Evolutionary conservation across 2,888 invertebrate species (phyloP), one percentile per base, ranked within the genome.

Genomic region (Lamproptera curius): DNA sequence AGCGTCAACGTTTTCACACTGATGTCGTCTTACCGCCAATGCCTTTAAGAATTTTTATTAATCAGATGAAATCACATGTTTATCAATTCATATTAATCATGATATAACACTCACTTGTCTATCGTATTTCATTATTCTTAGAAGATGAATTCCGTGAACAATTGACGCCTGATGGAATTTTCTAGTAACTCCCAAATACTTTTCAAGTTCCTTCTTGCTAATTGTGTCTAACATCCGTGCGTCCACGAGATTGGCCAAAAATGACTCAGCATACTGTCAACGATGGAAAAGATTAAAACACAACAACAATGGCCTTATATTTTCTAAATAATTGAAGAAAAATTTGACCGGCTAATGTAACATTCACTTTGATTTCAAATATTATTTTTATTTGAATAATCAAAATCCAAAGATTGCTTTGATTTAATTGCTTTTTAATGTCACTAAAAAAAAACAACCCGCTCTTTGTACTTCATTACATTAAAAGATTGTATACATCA

Each of bases 141-240:
- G 89, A 61, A 98, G 89, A 84, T 97, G 97, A 57, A 98, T 95
- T 51, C 96, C 97, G 70, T 97, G 97, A 42, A 97, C 95, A 60
- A 98, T 94, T 61, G 97, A 97, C 8, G 96, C 95, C 81, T 97
- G 97, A 85, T 97, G 97, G 79, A 97, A 97, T 80, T 97, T 97
- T 54, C 97, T 90, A 28, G 95, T 96, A 6, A 98, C 96, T 5
- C 95, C 95, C 46, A 98, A 91, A 73, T 96, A 94, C 77, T 97
- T 97, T 77, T 97, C 97, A 66, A 98, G 86, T 73, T 98, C 97
- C 71, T 97, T 97, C 80, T 97, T 96, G 65, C 96, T 96, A 61
- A 98, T 90, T 51, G 96, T 95, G 70, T 97, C 97, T 71, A 98
- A 84, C 92, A 98, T 95, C 49, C 97, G 90, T 1, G 97, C 97